phyloP scores from a whole-genome alignment of 2,888 invertebrate genomes.

The Brachyopa scutellaris region DNA sequence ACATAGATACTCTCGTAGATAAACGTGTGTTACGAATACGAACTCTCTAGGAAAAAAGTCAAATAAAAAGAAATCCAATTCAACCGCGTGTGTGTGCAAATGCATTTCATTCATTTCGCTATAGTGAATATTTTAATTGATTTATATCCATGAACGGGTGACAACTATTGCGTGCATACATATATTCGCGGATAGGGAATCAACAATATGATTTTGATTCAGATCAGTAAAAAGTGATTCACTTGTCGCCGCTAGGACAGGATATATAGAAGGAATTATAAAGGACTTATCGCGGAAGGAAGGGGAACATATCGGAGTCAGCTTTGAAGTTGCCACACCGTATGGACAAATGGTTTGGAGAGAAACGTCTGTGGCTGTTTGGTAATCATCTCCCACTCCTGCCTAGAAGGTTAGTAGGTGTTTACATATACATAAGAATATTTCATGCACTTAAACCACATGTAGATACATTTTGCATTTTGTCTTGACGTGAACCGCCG shows the following conservation, averaged over 20 bases:
- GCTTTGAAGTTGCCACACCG: conserved; percentile 72
- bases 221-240: conserved; percentile 38
- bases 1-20: conserved; percentile 27
- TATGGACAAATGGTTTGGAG: conserved; percentile 97
- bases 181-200: too few relatives aligned
- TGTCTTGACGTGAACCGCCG: too few relatives aligned
- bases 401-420: conserved; percentile 87
- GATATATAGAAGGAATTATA: background rate
- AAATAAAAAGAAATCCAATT: conserved; percentile 7
- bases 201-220: conserved; percentile 31
- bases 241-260: conserved; percentile 8
- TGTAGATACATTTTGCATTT: background rate
- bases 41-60: background rate
- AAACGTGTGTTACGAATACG: conserved; percentile 29
- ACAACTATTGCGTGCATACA: background rate
- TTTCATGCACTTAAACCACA: background rate
- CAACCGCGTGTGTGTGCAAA: conserved; percentile 21
- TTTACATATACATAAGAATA: background rate
- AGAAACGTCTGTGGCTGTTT: conserved; percentile 94
- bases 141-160: conserved; percentile 29
- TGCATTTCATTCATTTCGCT: conserved; percentile 42
- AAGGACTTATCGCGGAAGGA: background rate
- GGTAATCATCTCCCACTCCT: conserved; percentile 93
- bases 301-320: background rate
- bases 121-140: conserved; percentile 45